Base-by-base conservation (phyloP, 2,888 invertebrate species). In the Lamproptera curius region DNA sequence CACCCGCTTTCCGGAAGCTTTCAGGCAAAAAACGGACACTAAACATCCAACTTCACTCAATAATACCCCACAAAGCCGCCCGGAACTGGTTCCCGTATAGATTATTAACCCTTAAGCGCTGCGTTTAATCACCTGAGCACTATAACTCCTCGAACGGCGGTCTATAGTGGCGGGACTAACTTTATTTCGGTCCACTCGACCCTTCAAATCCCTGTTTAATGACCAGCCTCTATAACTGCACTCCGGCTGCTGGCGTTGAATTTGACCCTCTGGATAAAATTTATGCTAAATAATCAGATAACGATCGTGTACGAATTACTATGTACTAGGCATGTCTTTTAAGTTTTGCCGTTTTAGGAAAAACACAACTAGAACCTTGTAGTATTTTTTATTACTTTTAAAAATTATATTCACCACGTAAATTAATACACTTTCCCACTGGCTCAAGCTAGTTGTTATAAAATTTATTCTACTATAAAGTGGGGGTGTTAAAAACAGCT, bases 181-280 rank as follows among this genome's bases (percentile, higher is more conserved):
- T 84, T 83, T 80, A 84, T 82, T 83, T 80, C 70, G 71, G 73
- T 63, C 74, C 69, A 67, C 63, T 73, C 81, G 79, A 84, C 84
- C 85, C 84, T 78, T 82, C 73, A 84, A 85, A 85, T 85, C 85
- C 83, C 72, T 67, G 71, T 83, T 85, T 85, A 85, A 85, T 85
- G 84, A 85, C 83, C 76, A 70, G 67, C 68, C 70, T 73, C 70
- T 67, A 56, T 51, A 16, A 50, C 6, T 28, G 23, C 23, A 34
- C 14, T 71, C 55, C 5, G 16, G 57, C 65, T 70, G 17, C 42
- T 52, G 70, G 52, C 11, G 4, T 1, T 26, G 55, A 1, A 50
- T 66, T 67, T 6, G 55, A 55, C 51, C 20, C 46, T 33, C 8
- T 41, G n/a, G n/a, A n/a, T n/a, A n/a, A n/a, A n/a, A n/a, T n/a